A percentile compares a stretch with the other conserved stretches of the same genome.
These are phyloP conservation scores for mouse (Mus musculus) DNA, from an alignment of 2,113 vertebrate species.

Conservation along the genomic window DNA sequence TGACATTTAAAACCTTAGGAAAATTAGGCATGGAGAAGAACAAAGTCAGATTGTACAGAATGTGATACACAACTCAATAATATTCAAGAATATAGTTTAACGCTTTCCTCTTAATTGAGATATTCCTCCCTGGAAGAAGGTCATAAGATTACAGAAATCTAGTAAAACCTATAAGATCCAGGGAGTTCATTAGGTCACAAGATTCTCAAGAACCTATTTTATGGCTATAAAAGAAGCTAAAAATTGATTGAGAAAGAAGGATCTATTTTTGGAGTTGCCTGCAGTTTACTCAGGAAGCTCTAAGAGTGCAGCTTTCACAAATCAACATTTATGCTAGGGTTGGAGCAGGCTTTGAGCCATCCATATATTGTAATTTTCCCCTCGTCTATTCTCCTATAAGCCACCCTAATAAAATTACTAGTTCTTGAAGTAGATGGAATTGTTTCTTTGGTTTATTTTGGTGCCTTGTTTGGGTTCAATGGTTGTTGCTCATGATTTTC, in stretches of 20 bases:
- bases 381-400: neutral
- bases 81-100: neutral
- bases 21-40: neutral
- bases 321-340: neutral
- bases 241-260: neutral
- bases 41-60: neutral
- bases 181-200: neutral
- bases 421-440: neutral
- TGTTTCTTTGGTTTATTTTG: neutral
- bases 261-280: neutral
- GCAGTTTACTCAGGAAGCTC: neutral
- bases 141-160: neutral
- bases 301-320: neutral
- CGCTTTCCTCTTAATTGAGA: neutral
- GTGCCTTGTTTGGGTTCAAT: neutral
- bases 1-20: neutral
- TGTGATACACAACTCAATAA: neutral
- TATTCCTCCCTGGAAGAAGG: neutral
- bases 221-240: neutral
- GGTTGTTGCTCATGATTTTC: neutral
- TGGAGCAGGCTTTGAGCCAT: neutral
- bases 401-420: neutral
- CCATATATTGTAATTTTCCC: neutral
- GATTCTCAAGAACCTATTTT: neutral
- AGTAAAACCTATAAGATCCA: neutral